phyloP scores from a whole-genome alignment of 2,113 vertebrate species.

The Halichoerus grypus region DNA sequence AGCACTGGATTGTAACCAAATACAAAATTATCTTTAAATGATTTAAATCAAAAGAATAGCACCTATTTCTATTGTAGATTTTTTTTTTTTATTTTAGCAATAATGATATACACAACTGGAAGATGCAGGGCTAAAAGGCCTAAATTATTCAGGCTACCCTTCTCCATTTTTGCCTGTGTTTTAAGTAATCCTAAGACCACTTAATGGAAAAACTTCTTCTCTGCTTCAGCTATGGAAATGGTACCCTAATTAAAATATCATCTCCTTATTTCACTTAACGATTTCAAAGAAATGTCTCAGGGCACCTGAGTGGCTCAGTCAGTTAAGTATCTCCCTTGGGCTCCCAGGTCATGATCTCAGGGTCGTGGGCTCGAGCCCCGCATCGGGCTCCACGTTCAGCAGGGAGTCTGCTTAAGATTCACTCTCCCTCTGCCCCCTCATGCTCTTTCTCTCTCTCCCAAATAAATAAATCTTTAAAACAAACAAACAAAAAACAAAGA shows the following conservation, averaged over 20 bases:
- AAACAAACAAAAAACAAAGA: not conserved
- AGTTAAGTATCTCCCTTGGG: not conserved
- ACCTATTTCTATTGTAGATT: not conserved
- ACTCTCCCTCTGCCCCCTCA: not conserved
- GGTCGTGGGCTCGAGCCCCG: not conserved
- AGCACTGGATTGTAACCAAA: not conserved
- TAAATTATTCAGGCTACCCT: not conserved
- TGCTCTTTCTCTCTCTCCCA: not conserved
- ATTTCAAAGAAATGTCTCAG: not conserved
- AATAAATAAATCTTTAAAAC: not conserved
- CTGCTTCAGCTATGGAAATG: not conserved
- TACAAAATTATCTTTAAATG: not conserved
- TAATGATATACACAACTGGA: conserved; percentile 21
- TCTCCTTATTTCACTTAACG: conserved; percentile 43
- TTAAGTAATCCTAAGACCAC: conserved; percentile 39
- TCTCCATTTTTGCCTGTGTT: conserved; percentile 24
- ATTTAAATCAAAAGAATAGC: conserved; percentile 40
- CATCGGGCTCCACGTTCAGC: not conserved
- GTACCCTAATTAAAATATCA: conserved; percentile 34
- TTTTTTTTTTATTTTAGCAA: conserved; percentile 24
- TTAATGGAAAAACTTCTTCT: not conserved
- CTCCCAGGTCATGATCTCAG: not conserved
- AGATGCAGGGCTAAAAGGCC: not conserved
- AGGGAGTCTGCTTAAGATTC: not conserved
- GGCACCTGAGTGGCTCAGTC: not conserved